A percentile compares a stretch with the other conserved stretches of the same genome.
These are phyloP conservation scores for Rhysida immarginata DNA, from an alignment of 1,140 invertebrate species.

Conservation along the genomic window DNA sequence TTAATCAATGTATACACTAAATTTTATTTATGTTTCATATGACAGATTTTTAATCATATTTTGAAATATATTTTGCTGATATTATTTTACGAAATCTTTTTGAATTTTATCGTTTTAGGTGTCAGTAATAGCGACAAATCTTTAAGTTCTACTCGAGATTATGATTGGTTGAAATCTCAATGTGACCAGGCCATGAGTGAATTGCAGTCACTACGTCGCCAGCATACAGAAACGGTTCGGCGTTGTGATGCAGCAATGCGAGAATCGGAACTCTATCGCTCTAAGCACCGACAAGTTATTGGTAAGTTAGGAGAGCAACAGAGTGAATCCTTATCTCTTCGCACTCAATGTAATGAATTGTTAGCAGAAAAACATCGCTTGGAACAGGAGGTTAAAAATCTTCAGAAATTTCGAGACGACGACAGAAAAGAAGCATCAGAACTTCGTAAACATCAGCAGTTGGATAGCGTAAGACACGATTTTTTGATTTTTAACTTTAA, in stretches of 20 bases:
- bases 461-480: slow-evolving; percentile 9
- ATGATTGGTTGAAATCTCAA: slow-evolving; percentile 66
- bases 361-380: slow-evolving; percentile 64
- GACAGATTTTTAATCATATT: no score
- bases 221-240: slow-evolving; percentile 58
- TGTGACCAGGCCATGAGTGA: slow-evolving; percentile 71
- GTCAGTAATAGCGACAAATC: slow-evolving; percentile 17
- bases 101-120: no score
- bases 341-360: slow-evolving; percentile 59
- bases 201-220: slow-evolving; percentile 54
- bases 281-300: slow-evolving; percentile 61
- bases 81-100: no score
- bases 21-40: no score
- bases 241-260: slow-evolving; percentile 45
- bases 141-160: slow-evolving; percentile 38
- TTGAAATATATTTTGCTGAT: no score
- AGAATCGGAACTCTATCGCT: slow-evolving; percentile 73
- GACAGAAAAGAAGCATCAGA: slow-evolving; percentile 38
- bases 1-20: no score
- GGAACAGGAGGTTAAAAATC: slow-evolving; percentile 57
- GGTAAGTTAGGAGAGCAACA: slow-evolving; percentile 55
- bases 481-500: slow-evolving; percentile 4
- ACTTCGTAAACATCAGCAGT: slow-evolving; percentile 32
- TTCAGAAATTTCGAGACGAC: slow-evolving; percentile 35
- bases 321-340: slow-evolving; percentile 51